phyloP scores from a whole-genome alignment of 2,888 invertebrate genomes.

The Lasioglossum oenotherae region DNA sequence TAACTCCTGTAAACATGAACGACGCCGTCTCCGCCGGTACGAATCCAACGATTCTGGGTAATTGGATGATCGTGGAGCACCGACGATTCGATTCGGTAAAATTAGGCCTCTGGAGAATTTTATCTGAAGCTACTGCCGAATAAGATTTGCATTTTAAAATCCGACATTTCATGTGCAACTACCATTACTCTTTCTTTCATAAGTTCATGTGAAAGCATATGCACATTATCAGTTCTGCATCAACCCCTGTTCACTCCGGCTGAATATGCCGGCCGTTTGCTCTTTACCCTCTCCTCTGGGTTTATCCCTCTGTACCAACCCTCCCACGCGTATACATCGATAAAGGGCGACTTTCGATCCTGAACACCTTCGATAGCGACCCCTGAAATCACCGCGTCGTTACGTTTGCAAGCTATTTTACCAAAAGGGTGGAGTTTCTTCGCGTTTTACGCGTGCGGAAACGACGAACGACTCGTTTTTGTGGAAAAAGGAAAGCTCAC shows the following conservation, averaged over 20 bases:
- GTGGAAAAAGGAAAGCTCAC: background rate
- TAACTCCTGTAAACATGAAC: conserved; percentile 13
- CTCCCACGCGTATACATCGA: conserved; percentile 39
- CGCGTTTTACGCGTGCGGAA: background rate
- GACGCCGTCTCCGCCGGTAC: background rate
- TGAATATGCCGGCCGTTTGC: conserved; percentile 48
- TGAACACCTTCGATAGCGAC: conserved; percentile 18
- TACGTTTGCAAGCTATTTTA: background rate
- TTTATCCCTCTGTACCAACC: background rate
- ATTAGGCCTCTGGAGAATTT: background rate
- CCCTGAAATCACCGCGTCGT: conserved; percentile 13
- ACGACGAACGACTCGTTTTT: background rate
- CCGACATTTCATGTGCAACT: background rate
- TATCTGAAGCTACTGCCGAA: background rate
- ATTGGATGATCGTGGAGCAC: background rate
- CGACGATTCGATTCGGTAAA: background rate
- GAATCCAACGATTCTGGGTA: background rate
- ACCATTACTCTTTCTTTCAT: fast-evolving
- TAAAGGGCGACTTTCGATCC: conserved; percentile 36
- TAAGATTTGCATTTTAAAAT: background rate
- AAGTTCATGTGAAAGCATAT: background rate
- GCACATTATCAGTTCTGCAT: conserved; percentile 83
- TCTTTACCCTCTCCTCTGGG: conserved; percentile 21
- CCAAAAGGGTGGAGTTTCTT: background rate
- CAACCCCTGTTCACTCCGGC: conserved; percentile 77